phyloP scores from a whole-genome alignment of 2,797 vertebrate genomes.

The Pseudochirops cupreus region DNA sequence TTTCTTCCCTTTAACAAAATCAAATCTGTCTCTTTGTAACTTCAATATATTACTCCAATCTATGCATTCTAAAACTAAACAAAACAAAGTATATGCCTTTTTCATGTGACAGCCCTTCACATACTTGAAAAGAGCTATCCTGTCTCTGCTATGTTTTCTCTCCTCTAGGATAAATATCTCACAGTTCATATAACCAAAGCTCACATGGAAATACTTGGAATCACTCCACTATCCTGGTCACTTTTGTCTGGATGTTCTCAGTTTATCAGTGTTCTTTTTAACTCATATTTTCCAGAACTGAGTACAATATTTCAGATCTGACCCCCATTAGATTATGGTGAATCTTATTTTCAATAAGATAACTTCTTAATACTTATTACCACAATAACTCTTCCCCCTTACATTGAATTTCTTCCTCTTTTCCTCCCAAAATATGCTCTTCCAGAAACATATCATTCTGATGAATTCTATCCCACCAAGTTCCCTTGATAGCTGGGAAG shows the following conservation, averaged over 20 bases:
- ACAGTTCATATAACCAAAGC: not conserved
- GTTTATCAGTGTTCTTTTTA: not conserved
- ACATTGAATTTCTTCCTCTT: not conserved
- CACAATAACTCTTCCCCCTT: not conserved
- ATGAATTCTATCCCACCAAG: not conserved
- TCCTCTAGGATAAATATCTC: not conserved
- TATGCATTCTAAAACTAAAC: not conserved
- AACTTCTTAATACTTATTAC: not conserved
- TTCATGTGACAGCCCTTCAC: not conserved
- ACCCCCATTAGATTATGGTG: not conserved
- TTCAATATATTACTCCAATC: not conserved
- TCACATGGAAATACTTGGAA: not conserved
- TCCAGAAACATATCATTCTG: not conserved
- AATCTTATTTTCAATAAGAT: not conserved
- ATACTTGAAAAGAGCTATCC: not conserved
- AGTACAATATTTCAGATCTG: not conserved
- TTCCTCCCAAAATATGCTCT: not conserved
- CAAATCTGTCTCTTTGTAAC: not conserved
- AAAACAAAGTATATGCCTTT: not conserved
- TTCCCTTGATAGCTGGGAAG: not conserved
- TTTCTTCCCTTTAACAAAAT: not conserved
- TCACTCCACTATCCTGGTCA: not conserved
- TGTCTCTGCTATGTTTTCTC: not conserved
- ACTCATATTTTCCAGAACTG: not conserved
- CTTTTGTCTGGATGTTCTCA: not conserved